Base-by-base conservation (phyloP, 2,888 invertebrate genomes). In the Margaritifera margaritifera region DNA sequence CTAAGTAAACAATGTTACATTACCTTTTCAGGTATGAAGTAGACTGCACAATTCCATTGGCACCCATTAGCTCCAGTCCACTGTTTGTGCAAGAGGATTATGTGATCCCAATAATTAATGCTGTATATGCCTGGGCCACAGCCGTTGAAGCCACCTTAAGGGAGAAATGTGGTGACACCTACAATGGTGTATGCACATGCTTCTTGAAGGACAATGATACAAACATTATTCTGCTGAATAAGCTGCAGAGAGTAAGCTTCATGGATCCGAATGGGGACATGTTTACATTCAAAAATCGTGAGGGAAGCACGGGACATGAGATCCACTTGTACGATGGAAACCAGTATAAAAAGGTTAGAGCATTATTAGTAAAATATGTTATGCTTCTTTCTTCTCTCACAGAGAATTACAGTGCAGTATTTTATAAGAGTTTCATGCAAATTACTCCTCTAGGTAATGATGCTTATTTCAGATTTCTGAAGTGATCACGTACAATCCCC, bases 111-210 rank as follows among this genome's bases (percentile, higher is more conserved):
- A 88, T 87, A 18, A 88, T 90, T 56, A 88, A 90, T 69, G 85
- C 90, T 15, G 88, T 90, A 2, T 86, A 88, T 65, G 83, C 89
- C 8, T 75, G 88, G n/a, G 86, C 86, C 5, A 84, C 83, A 51
- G 90, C 88, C 6, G 75, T 90, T 11, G 87, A 89, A 58, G 77
- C 82, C 19, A 86, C 88, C 4, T 78, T 89, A 19, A 80, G 82
- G 50, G 81, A 87, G n/a, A 74, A 79, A 55, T 87, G 87, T 71
- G 86, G 85, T 0, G 57, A 57, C 1, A 62, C 78, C 64, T 85
- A 84, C 61, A 65, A 62, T 4, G 77, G 73, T 18, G 69, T 84
- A 4, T 86, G 86, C 50, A 22, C 72, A 5, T 72, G 70, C 2
- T 86, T 83, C 18, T 64, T 57, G 4, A 69, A 75, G 6, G 74